Conservation (phyloP, 2,888 invertebrate species). For the Cephonodes hylas region DNA sequence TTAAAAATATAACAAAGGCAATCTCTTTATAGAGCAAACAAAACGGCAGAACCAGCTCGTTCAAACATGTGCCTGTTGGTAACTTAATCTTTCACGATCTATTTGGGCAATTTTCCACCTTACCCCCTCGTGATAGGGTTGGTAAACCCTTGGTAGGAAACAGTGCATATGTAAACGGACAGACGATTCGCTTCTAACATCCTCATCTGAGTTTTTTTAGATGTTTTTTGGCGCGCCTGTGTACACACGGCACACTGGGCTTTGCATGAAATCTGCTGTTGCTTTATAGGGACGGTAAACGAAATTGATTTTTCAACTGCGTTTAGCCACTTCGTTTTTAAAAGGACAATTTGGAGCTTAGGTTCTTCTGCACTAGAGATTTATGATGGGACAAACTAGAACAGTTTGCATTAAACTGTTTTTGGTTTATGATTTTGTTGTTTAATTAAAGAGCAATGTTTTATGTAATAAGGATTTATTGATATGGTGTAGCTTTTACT, state of each 20-base stretch:
- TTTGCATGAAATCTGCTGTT: neutral
- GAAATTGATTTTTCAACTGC: neutral
- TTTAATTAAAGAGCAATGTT: too few species aligned
- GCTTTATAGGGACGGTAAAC: neutral
- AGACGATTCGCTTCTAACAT: slow-evolving; percentile 4
- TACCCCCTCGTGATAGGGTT: neutral
- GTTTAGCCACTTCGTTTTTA: neutral
- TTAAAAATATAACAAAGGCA: neutral
- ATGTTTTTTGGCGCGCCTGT: neutral
- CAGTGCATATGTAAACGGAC: neutral
- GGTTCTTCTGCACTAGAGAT: too few species aligned
- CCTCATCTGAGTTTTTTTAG: neutral
- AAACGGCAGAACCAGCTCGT: neutral
- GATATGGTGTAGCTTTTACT: too few species aligned
- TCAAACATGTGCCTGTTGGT: neutral
- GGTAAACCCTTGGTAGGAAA: neutral
- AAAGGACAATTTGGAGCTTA: too few species aligned
- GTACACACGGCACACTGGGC: neutral
- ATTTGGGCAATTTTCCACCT: neutral
- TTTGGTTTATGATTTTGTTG: too few species aligned
- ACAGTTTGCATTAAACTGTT: too few species aligned
- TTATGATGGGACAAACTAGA: too few species aligned
- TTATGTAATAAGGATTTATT: too few species aligned
- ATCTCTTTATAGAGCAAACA: neutral
- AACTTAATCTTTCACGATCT: neutral